A percentile compares a stretch with the other conserved stretches of the same genome.
These are phyloP conservation scores for Amphibalanus amphitrite DNA, from an alignment of 1,140 invertebrate genomes.

Conservation along the genomic window DNA sequence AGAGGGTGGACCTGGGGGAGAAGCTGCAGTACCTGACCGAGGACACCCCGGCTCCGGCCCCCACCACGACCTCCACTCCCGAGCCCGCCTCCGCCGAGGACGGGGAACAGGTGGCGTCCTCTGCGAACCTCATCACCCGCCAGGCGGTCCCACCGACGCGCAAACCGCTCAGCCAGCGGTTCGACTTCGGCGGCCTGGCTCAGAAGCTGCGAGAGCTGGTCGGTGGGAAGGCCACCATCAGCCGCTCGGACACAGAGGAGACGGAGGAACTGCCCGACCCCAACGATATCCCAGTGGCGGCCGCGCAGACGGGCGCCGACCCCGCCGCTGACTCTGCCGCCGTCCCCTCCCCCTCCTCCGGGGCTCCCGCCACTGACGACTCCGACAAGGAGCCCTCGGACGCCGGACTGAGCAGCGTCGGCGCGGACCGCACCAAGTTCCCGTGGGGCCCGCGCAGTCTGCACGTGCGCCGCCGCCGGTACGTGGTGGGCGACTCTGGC, in stretches of 20 bases:
- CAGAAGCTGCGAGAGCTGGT: too few relatives aligned
- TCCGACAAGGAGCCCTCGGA: not conserved
- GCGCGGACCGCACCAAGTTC: conserved; percentile 12
- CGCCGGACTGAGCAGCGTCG: not conserved
- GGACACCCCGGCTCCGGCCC: not conserved
- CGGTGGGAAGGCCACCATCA: not conserved
- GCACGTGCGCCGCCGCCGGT: conserved; percentile 35
- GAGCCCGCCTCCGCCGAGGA: too few relatives aligned
- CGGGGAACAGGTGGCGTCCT: too few relatives aligned
- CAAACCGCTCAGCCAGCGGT: too few relatives aligned
- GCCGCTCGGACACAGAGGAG: conserved; percentile 7
- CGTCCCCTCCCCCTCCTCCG: too few relatives aligned
- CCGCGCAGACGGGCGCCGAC: not conserved
- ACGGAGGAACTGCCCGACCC: conserved; percentile 7
- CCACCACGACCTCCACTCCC: too few relatives aligned
- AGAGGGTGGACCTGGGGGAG: conserved; percentile 9
- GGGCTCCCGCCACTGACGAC: not conserved
- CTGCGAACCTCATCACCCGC: too few relatives aligned
- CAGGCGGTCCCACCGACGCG: too few relatives aligned
- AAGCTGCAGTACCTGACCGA: conserved; percentile 10
- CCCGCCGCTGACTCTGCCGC: not conserved
- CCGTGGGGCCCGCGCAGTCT: conserved; percentile 17
- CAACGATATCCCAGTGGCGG: not conserved
- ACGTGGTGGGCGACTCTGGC: conserved; percentile 45
- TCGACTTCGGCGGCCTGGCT: too few relatives aligned